Evolutionary conservation across 2,888 invertebrate genomes (phyloP), one percentile per base, ranked within the genome.

Genomic region (Melanophora roralis): DNA sequence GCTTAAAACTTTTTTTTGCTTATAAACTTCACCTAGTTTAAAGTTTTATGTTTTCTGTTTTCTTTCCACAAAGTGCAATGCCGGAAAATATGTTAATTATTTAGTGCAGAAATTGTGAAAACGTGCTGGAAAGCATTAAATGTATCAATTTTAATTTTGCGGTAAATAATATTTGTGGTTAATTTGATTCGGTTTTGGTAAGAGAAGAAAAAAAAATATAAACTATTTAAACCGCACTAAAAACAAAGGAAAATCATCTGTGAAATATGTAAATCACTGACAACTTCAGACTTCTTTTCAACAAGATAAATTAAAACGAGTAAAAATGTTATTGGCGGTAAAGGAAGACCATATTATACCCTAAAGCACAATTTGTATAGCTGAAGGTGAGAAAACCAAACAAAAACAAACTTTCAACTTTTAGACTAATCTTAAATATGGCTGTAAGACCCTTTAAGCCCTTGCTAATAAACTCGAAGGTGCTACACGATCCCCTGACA

Each of bases 11-110:
- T 12, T 34, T 49, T 59, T 36, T 32, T 59, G 27, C 19, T 57
- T 4, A n/a, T 69, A 69, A 69, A 71, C 76, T 77, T 77, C 76
- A 77, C 76, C 76, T 43, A 77, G 49, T 36, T 68, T 36, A 36
- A 27, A 6, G 3, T 27, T 27, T 5, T 27, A 27, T 21, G 21
- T 23, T 68, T 14, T 19, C 6, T 27, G 27, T 27, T 14, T 60
- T 32, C 4, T 40, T 7, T 1, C 5, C 1, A 21, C 19, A 74
- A 53, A 51, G 32, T 36, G 49, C 49, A 72, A 59, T 65, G 21
- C 11, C 21, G 36, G 21, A 36, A 23, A 62, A 43, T 38, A 62
- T 34, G 16, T 40, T 40, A 43, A 49, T 34, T 45, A 27, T 47
- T 7, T 2, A 38, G 14, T 36, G 36, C 1, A 36, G 47, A 27